Base-by-base conservation (phyloP, 1,140 invertebrate genomes). In the Coelopa frigida region DNA sequence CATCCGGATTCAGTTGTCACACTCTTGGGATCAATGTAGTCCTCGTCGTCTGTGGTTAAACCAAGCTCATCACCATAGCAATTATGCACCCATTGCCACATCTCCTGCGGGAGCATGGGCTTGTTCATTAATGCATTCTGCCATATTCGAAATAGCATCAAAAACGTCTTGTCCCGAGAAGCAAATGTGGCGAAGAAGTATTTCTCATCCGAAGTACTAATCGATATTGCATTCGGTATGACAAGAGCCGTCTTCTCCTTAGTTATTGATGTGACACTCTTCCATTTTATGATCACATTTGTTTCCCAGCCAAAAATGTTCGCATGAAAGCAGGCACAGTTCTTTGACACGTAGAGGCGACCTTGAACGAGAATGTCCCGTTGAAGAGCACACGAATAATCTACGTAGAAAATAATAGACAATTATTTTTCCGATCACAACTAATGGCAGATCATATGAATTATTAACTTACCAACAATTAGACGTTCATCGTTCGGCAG, bases 241-340 rank as follows among this genome's bases (percentile, higher is more conserved):
- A 96, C 89, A 60, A 92, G 73, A 4, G 89, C 89, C 20, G 87
- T 91, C 75, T 89, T 91, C 63, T 89, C 87, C 70, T 89, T 89
- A 10, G 91, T 94, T 61, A 97, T 88, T 36, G 88, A 82, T 2
- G 84, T 84, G 23, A 97, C 87, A 53, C 96, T 90, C 65, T 87
- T 89, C 81, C 88, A 92, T 54, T 81, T 80, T 33, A 94, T 70
- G 36, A 75, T 79, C 18, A 89, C 75, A 70, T 80, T 78, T 0
- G 89, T 94, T 72, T 95, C 91, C 91, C 90, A 95, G 57, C 86
- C 80, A 64, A 95, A 94, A 55, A 95, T 94, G 70, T 92, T 95
- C 21, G 92, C 91, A 74, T 95, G 89, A 75, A 96, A 96, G 71
- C 91, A 94, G 37, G 95, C 76, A 76, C 87, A 92, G 70, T 91